phyloP scores from a whole-genome alignment of 2,797 vertebrate genomes.

The Hyperoplus immaculatus region DNA sequence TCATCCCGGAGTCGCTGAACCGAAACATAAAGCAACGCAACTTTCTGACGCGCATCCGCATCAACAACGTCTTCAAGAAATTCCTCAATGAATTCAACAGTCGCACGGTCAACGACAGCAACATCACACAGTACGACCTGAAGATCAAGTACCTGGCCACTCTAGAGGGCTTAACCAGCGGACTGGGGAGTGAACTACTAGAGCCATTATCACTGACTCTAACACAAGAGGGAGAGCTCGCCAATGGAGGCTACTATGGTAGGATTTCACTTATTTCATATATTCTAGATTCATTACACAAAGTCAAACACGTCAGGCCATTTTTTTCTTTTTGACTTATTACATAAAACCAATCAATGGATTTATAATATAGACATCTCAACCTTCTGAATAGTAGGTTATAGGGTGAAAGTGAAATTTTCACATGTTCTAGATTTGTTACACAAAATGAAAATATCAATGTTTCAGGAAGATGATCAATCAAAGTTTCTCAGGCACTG shows the following conservation, averaged over 20 bases:
- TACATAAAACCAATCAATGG: too few relatives aligned
- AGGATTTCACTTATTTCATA: constrained; percentile 12
- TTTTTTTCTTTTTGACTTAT: too few relatives aligned
- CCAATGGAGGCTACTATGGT: constrained; percentile 69
- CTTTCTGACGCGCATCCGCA: constrained; percentile 93
- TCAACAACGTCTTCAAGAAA: constrained; percentile 98
- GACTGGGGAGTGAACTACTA: constrained; percentile 90
- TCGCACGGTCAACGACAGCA: constrained; percentile 93
- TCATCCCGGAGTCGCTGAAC: constrained; percentile 95
- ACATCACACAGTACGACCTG: constrained; percentile 92
- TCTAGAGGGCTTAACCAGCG: constrained; percentile 92
- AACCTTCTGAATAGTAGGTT: too few relatives aligned
- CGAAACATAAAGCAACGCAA: constrained; percentile 95
- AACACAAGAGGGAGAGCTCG: constrained; percentile 89
- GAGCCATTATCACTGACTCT: constrained; percentile 85
- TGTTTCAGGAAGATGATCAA: constrained; percentile 1
- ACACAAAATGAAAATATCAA: too few relatives aligned
- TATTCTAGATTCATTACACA: too few relatives aligned
- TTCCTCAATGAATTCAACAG: constrained; percentile 97
- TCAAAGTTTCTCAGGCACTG: background rate
- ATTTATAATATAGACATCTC: too few relatives aligned
- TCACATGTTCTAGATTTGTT: too few relatives aligned
- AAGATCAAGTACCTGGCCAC: constrained; percentile 98
- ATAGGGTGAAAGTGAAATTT: too few relatives aligned
- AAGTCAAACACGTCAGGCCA: too few relatives aligned